Evolutionary conservation across 2,797 vertebrate genomes (phyloP), one percentile per base, ranked within the genome.

Genomic region (Chanos chanos): DNA sequence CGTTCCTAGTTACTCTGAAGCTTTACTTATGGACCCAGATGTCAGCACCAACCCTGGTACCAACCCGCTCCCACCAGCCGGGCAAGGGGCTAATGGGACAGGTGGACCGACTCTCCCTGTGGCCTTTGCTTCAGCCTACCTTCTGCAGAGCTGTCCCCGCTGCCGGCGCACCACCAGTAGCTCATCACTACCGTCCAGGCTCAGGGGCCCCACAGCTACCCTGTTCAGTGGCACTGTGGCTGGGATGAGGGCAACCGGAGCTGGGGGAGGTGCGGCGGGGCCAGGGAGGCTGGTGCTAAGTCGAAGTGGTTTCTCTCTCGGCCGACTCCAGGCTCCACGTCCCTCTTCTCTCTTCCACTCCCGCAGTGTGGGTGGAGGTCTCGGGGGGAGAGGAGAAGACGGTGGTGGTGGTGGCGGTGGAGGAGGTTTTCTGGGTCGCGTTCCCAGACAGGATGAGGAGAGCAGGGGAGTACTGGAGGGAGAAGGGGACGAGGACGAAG

Each of bases 1-100:
- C 88, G 93, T 94, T 39, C 93, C 93, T 12, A 94, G 92, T 81
- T 95, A 94, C 79, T 95, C 93, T 0, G 92, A 95, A 74, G 93
- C 93, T 0, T 79, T 95, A 67, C 86, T 94, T 16, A 94, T 94
- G 93, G 91, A 93, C 77, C 56, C 86, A 53, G 87, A 89, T 45
- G 55, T 62, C 1, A 80, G 74, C 53, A 72, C 72, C 16, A 84
- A 83, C 1, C 74, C 72, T 31, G 36, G 55, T 34, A 81, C 82
- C 9, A 84, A 84, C 3, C 85, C 85, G 51, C 27, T 84, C 60
- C 80, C 86, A 15, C 80, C 81, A 5, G 74, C 84, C 12, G 44
- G 28, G 31, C 36, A 48, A 16, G 50, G 68, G 4, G 39, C 58
- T 47, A 65, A 68, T 25, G 37, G 55, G 1, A 45, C 74, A 68